Percentiles rank a stretch among this genome's conserved stretches.
phyloP scores from a whole-genome alignment of 2,797 vertebrate species.

The Poeciliopsis presidionis region DNA sequence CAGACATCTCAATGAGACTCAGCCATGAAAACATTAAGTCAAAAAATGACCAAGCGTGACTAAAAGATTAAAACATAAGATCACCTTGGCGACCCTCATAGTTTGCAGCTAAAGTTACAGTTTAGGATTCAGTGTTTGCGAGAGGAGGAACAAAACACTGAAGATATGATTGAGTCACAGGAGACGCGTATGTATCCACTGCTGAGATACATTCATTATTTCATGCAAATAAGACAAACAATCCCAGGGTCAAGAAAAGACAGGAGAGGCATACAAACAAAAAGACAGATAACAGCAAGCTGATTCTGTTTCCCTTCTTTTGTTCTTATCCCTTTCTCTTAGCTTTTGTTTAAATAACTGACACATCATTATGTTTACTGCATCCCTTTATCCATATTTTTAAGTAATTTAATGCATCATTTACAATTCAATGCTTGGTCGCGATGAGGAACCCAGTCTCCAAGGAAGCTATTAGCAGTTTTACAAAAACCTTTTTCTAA shows the following conservation, averaged over 20 bases:
- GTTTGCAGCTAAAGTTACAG: slow-evolving; percentile 23
- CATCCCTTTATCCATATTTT: slow-evolving; percentile 4
- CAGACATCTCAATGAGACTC: slow-evolving; percentile 13
- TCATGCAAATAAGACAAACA: slow-evolving; percentile 43
- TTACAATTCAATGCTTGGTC: slow-evolving; percentile 18
- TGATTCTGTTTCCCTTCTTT: slow-evolving; percentile 14
- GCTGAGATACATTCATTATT: slow-evolving; percentile 45
- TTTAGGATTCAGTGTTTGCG: slow-evolving; percentile 8
- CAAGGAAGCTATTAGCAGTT: slow-evolving; percentile 14
- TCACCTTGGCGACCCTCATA: slow-evolving; percentile 20
- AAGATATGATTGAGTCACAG: slow-evolving; percentile 27
- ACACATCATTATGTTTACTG: slow-evolving; percentile 12
- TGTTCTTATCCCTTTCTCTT: slow-evolving; percentile 15
- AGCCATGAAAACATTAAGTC: slow-evolving; percentile 13
- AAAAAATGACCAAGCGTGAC: slow-evolving; percentile 32
- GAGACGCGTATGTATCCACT: slow-evolving; percentile 30
- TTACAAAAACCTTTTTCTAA: slow-evolving; percentile 7
- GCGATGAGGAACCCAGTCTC: slow-evolving; percentile 13
- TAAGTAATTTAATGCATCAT: slow-evolving; percentile 28
- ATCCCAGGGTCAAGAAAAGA: slow-evolving; percentile 35
- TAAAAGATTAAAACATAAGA: slow-evolving; percentile 10
- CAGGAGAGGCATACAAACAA: background rate
- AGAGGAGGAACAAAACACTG: slow-evolving; percentile 25
- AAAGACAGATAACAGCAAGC: slow-evolving; percentile 8
- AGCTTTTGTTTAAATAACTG: slow-evolving; percentile 9